Evolutionary conservation across 2,113 vertebrate species (phyloP).

Genomic region (Oryzias curvinotus): DNA sequence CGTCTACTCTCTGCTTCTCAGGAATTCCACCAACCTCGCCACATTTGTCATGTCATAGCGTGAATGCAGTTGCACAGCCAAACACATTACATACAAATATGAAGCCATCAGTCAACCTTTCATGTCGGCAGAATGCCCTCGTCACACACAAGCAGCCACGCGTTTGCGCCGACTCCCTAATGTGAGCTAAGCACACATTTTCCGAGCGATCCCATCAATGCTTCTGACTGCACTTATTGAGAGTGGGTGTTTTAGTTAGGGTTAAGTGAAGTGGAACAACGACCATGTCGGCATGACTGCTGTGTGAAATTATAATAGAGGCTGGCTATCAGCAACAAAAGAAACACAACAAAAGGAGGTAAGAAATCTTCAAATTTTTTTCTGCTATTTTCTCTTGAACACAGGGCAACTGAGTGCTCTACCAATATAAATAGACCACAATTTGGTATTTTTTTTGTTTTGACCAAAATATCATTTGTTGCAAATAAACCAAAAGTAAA

Average conservation of each 20-base stretch:
- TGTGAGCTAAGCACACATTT: conserved; percentile 21
- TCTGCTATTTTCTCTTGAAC: too few relatives aligned
- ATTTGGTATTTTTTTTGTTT: too few relatives aligned
- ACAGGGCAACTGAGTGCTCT: too few relatives aligned
- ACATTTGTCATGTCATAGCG: conserved; percentile 39
- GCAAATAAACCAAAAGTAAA: too few relatives aligned
- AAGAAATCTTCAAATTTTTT: too few relatives aligned
- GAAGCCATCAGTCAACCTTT: conserved; percentile 51
- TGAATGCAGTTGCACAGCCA: conserved; percentile 5
- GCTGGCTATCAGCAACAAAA: neutral
- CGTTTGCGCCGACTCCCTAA: conserved; percentile 4
- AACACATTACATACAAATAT: conserved; percentile 41
- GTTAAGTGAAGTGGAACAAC: conserved; percentile 49
- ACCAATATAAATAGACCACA: too few relatives aligned
- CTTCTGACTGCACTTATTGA: conserved; percentile 34
- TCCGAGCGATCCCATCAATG: conserved; percentile 36
- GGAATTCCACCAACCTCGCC: conserved; percentile 15
- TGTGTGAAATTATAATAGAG: neutral
- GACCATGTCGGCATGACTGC: conserved; percentile 25
- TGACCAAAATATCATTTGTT: too few relatives aligned
- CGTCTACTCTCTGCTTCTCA: conserved; percentile 17
- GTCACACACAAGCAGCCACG: conserved; percentile 8
- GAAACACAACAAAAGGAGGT: too few relatives aligned
- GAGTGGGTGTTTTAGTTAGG: conserved; percentile 52
- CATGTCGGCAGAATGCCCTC: conserved; percentile 29